phyloP scores from a whole-genome alignment of 53 echinoderm and acorn worm species.

The Stichopus horrens region DNA sequence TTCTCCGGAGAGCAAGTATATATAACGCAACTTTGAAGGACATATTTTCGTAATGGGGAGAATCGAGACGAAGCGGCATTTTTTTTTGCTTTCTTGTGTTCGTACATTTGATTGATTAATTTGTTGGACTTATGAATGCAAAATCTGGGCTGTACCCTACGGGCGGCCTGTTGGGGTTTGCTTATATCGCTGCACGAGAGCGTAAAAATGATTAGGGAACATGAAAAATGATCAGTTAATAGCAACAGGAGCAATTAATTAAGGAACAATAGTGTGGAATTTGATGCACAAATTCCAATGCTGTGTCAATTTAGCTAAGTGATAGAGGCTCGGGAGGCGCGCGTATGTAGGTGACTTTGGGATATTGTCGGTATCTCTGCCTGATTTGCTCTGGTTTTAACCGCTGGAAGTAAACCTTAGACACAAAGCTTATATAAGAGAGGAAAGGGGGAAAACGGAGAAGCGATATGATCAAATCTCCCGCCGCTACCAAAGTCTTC shows the following conservation, averaged over 20 bases:
- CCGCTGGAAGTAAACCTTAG: not conserved
- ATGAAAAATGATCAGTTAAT: constrained; percentile 47
- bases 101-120: constrained; percentile 45
- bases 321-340: constrained; percentile 16
- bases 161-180: constrained; percentile 45
- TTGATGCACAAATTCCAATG: constrained; percentile 53
- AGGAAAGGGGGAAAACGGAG: too few relatives aligned
- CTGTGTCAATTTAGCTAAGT: constrained; percentile 55
- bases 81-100: not conserved
- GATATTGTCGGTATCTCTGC: not conserved
- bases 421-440: not conserved
- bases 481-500: not conserved
- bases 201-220: constrained; percentile 43
- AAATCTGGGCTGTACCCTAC: constrained; percentile 49
- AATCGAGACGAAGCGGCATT: not conserved
- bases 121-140: constrained; percentile 48
- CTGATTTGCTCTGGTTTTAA: constrained; percentile 3
- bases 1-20: constrained; percentile 3
- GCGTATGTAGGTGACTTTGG: not conserved
- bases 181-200: constrained; percentile 20
- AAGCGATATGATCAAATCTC: constrained; percentile 2
- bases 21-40: constrained; percentile 39
- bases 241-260: constrained; percentile 50
- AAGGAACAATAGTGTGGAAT: constrained; percentile 51
- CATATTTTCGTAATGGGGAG: constrained; percentile 40